A percentile compares a stretch with the other conserved stretches of the same genome.
phyloP scores from a whole-genome alignment of 2,113 vertebrate genomes.

The human (Homo sapiens) region GRCh38 chr5:6893001-6893500 shows the following conservation, averaged over 20 bases:
- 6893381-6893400: neutral
- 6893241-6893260: neutral
- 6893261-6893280: neutral
- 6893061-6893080: neutral
- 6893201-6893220: neutral
- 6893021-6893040: neutral
- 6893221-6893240: neutral
- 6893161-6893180: neutral
- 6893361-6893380: neutral
- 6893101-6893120: neutral
- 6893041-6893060: neutral
- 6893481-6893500: neutral
- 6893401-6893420: too few species aligned
- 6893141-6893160: neutral
- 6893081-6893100: neutral
- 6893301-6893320: too few species aligned
- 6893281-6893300: neutral
- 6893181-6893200: neutral
- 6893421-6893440: neutral
- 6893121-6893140: rapidly evolving
- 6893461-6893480: neutral
- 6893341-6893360: rapidly evolving
- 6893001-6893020: too few species aligned
- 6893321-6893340: rapidly evolving
- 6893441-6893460: neutral